phyloP scores from a whole-genome alignment of 2,888 invertebrate genomes.

The Agrotis puta region DNA sequence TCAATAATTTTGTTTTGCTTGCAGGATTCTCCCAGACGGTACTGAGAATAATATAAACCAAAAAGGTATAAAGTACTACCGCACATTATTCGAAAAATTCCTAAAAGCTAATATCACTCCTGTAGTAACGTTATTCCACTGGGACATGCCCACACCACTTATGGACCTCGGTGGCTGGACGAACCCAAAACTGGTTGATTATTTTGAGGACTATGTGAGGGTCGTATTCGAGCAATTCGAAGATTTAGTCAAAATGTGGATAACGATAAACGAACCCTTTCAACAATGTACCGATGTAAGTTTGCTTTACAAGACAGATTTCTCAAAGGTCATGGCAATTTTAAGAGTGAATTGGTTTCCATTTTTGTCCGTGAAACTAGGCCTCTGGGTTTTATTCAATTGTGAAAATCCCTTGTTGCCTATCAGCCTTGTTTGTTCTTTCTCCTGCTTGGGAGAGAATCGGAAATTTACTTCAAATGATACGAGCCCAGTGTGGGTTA shows the following conservation, averaged over 20 bases:
- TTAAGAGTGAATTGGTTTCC: too few relatives aligned
- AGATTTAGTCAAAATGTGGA: slow-evolving; percentile 93
- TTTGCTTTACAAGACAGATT: neutral
- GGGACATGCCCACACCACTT: slow-evolving; percentile 89
- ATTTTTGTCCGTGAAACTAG: too few relatives aligned
- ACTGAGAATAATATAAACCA: slow-evolving; percentile 92
- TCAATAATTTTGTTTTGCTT: neutral
- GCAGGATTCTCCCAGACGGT: slow-evolving; percentile 93
- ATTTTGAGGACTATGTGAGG: slow-evolving; percentile 90
- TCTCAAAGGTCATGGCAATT: too few relatives aligned
- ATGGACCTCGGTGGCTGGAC: slow-evolving; percentile 90
- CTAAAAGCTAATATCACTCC: slow-evolving; percentile 92
- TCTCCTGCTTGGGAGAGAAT: too few relatives aligned
- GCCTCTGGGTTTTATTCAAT: too few relatives aligned
- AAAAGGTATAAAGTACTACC: slow-evolving; percentile 94
- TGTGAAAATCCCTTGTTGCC: too few relatives aligned
- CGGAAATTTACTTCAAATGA: too few relatives aligned
- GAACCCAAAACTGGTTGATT: slow-evolving; percentile 88
- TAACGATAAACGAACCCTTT: slow-evolving; percentile 94
- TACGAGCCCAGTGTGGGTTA: too few relatives aligned
- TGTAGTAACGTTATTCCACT: slow-evolving; percentile 93
- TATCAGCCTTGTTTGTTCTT: too few relatives aligned
- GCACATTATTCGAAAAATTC: slow-evolving; percentile 93
- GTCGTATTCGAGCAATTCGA: slow-evolving; percentile 91
- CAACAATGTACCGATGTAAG: slow-evolving; percentile 87